phyloP scores from a whole-genome alignment of 2,797 vertebrate species.

The Pachyuromys duprasi region DNA sequence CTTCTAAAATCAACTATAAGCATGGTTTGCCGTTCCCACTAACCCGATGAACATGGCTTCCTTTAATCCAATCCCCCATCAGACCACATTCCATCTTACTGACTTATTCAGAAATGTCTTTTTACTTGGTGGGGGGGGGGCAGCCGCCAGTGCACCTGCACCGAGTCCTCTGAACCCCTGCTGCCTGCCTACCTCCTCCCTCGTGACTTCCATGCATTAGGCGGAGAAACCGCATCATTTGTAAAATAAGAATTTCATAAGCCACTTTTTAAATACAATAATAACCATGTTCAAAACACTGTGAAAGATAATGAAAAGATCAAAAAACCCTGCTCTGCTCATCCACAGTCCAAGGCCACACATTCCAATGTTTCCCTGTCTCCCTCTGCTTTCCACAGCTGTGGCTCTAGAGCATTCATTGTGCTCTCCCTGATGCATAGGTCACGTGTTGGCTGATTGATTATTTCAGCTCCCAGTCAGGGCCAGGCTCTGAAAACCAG shows the following conservation, averaged over 20 bases:
- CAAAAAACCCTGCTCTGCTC: not conserved
- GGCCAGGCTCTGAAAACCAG: not conserved
- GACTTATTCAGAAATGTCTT: not conserved
- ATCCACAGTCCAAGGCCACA: too few relatives aligned
- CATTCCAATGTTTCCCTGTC: not conserved
- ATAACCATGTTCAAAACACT: not conserved
- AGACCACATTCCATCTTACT: not conserved
- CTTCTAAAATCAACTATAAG: not conserved
- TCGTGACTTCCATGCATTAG: not conserved
- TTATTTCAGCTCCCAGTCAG: not conserved
- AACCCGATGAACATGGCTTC: not conserved
- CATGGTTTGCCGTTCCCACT: not conserved
- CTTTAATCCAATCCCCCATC: not conserved
- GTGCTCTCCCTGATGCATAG: fast-evolving
- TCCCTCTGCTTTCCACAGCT: fast-evolving
- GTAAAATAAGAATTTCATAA: not conserved
- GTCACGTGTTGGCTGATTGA: too few relatives aligned
- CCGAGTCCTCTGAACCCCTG: not conserved
- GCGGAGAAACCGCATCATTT: conserved; percentile 38
- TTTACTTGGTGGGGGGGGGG: not conserved
- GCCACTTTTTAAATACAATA: not conserved
- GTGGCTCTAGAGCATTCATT: fast-evolving
- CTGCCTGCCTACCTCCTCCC: not conserved
- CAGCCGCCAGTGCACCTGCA: not conserved
- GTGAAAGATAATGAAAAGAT: not conserved